A percentile compares a stretch with the other conserved stretches of the same genome.
Evolutionary conservation across 1,140 invertebrate species (phyloP).

Genomic region (Tetragonula clypearis): DNA sequence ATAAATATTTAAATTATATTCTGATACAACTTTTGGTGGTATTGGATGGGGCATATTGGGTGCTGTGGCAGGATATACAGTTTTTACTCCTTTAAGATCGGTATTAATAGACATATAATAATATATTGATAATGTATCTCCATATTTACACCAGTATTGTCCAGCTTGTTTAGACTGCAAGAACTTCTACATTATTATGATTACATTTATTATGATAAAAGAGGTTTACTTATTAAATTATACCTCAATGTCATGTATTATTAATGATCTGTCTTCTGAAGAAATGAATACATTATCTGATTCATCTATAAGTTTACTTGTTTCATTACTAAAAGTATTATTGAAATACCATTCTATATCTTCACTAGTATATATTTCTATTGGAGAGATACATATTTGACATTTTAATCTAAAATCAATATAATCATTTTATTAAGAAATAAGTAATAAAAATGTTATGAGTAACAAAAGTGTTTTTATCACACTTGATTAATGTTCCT

Average conservation of each 20-base stretch:
- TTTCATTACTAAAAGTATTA: constrained; percentile 57
- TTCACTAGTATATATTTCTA: constrained; percentile 71
- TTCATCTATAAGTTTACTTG: constrained; percentile 67
- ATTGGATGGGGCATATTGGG: constrained; percentile 64
- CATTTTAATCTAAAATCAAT: constrained; percentile 78
- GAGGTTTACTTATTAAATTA: neutral
- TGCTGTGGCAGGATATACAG: constrained; percentile 69
- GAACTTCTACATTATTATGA: neutral
- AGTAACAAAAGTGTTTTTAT: neutral
- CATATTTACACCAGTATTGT: constrained; percentile 81
- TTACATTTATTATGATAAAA: neutral
- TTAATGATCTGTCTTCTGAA: constrained; percentile 75
- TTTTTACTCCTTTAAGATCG: constrained; percentile 64
- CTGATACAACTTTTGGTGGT: constrained; percentile 64
- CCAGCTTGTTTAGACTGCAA: constrained; percentile 76
- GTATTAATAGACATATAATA: constrained; percentile 81
- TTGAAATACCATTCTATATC: constrained; percentile 80
- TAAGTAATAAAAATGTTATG: neutral
- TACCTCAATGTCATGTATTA: constrained; percentile 80
- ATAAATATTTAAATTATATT: constrained; percentile 76
- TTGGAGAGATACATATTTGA: constrained; percentile 81
- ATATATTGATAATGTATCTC: constrained; percentile 73
- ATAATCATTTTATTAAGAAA: constrained; percentile 28
- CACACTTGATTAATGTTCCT: constrained; percentile 78
- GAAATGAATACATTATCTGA: constrained; percentile 78